These are phyloP conservation scores for Daphoenositta chrysoptera DNA, from an alignment of 2,113 vertebrate species.

Conservation along the genomic window DNA sequence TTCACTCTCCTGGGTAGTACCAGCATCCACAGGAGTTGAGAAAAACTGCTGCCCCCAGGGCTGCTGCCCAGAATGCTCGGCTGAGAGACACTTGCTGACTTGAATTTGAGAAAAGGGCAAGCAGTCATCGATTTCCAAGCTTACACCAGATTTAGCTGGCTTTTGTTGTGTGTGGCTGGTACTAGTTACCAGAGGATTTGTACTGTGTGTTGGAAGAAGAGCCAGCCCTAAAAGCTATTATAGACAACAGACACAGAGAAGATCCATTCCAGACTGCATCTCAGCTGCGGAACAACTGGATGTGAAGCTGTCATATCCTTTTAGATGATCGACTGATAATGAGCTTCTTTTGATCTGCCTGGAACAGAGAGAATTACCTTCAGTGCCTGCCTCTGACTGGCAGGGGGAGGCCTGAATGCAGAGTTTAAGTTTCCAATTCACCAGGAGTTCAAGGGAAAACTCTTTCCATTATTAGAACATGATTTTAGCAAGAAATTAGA, in stretches of 20 bases:
- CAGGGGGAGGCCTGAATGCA: not conserved
- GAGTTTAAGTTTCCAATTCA: not conserved
- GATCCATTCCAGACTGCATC: conserved; percentile 43
- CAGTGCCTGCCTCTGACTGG: not conserved
- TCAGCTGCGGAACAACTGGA: conserved; percentile 23
- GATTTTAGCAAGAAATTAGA: not conserved
- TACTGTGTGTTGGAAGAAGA: conserved; percentile 47
- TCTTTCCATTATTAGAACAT: not conserved
- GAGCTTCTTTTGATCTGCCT: conserved; percentile 15
- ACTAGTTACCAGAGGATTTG: conserved; percentile 56
- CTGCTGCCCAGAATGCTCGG: accelerated
- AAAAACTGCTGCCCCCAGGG: not conserved
- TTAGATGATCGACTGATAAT: not conserved
- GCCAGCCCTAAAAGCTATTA: conserved; percentile 42
- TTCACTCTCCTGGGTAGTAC: not conserved
- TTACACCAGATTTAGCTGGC: not conserved
- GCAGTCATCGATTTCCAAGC: not conserved
- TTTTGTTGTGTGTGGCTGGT: conserved; percentile 49
- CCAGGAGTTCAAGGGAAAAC: not conserved
- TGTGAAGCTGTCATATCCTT: conserved; percentile 25
- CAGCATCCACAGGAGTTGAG: not conserved
- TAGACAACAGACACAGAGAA: conserved; percentile 37
- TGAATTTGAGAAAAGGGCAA: not conserved
- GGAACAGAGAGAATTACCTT: not conserved
- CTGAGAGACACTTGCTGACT: not conserved